Base-by-base conservation (phyloP, 2,113 vertebrate genomes). In the Argyrosomus japonicus region DNA sequence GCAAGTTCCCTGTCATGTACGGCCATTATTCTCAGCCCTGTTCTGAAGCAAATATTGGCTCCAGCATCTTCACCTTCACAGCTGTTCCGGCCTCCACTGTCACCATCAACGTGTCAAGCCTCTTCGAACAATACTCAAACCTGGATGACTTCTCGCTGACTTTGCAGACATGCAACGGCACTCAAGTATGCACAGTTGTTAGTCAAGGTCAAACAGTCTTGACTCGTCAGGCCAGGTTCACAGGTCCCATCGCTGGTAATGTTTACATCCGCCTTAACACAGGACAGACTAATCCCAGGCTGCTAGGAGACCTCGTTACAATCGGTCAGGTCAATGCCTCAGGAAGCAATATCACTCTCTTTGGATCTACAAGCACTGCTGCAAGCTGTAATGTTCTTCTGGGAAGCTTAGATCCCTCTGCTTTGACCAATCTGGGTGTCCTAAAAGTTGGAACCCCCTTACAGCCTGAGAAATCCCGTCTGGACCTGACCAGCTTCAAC, bases 1-100 rank as follows among this genome's bases (percentile, higher is more conserved):
- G 88, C 0, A 61, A 83, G 40, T 96, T 95, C 71, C 96, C 96
- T 0, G 94, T 96, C 27, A 95, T 93, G 94, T 95, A 93, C 1
- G 95, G 95, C 45, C 93, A 94, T 51, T 93, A 85, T 56, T 58
- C 25, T 43, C 72, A 93, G 9, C 95, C 95, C 18, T 96, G 96
- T 68, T 83, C 86, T 47, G 87, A 92, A 45, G 75, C 60, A 8
- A 87, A 92, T 29, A 85, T 96, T 1, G 96, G 96, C 61, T 32
- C 84, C 0, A 83, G 58, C 0, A 3, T 94, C n/a, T 95, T 92
- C 68, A 76, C 21, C 0, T 93, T 95, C 53, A 68, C 62, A 0
- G 77, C 85, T 3, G 21, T 86, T 61, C 73, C 70, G 7, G 13
- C 32, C 6, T 68, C 80, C 5, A 12, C 6, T 4, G 14, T 47